A percentile compares a stretch with the other conserved stretches of the same genome.
These are phyloP conservation scores for Spisula solida DNA, from an alignment of 2,888 invertebrate species.

Conservation along the genomic window DNA sequence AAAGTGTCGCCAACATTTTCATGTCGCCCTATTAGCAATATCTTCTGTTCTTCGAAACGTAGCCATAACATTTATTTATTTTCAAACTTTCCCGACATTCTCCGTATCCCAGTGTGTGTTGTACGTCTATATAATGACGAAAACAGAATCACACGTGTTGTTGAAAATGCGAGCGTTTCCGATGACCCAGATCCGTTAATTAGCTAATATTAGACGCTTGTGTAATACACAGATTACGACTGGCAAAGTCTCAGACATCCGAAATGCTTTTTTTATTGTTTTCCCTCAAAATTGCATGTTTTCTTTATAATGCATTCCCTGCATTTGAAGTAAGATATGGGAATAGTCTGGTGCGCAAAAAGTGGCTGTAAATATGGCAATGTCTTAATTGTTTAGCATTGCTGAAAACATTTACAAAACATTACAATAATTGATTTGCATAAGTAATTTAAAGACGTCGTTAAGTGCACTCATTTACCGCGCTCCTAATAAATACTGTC, in stretches of 20 bases:
- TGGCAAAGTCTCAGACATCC: conserved; percentile 44
- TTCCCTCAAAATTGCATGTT: conserved; percentile 27
- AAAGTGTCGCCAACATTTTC: too few relatives aligned
- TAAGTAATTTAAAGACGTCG: background rate
- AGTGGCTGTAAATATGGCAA: background rate
- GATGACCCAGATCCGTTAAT: conserved; percentile 67
- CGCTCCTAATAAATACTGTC: background rate
- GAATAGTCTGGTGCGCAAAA: conserved; percentile 1
- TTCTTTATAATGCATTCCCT: conserved; percentile 23
- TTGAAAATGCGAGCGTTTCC: conserved; percentile 57
- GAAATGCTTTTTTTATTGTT: conserved; percentile 44
- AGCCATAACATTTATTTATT: background rate
- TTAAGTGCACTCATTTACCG: background rate
- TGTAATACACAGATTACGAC: conserved; percentile 55
- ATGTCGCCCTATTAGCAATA: too few relatives aligned
- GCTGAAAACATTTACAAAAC: background rate
- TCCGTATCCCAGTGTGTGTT: background rate
- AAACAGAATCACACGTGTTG: conserved; percentile 54
- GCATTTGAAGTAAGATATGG: background rate
- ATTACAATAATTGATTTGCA: conserved; percentile 17
- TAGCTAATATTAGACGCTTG: conserved; percentile 64
- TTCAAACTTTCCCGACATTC: background rate
- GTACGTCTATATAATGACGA: conserved; percentile 37
- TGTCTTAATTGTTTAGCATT: conserved; percentile 2
- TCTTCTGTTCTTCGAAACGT: too few relatives aligned